A percentile compares a stretch with the other conserved stretches of the same genome.
Evolutionary conservation across 2,888 invertebrate genomes (phyloP).

Genomic region (Sesia apiformis): DNA sequence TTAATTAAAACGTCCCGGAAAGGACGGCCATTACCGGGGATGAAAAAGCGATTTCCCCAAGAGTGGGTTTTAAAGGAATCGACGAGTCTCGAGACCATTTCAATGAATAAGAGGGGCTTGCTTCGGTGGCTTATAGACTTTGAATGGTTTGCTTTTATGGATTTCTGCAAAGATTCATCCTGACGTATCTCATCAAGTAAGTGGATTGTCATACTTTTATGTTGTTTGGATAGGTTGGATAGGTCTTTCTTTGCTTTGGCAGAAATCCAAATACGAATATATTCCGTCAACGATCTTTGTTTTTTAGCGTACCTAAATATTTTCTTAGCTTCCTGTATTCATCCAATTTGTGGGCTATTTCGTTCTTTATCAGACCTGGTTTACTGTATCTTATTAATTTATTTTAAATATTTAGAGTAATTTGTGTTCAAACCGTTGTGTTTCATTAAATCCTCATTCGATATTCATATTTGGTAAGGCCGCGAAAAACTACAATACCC

Average conservation of each 20-base stretch:
- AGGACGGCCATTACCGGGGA: slow-evolving; percentile 58
- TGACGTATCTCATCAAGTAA: slow-evolving; percentile 28
- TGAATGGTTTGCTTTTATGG: slow-evolving; percentile 43
- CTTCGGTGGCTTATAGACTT: slow-evolving; percentile 43
- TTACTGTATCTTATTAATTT: too few species aligned
- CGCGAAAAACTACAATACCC: too few species aligned
- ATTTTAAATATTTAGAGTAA: too few species aligned
- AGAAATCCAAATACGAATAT: neutral
- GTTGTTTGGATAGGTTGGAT: neutral
- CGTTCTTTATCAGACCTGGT: too few species aligned
- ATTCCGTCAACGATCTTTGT: too few species aligned
- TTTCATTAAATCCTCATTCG: too few species aligned
- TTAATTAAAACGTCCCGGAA: slow-evolving; percentile 68
- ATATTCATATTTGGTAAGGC: too few species aligned
- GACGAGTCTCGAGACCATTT: slow-evolving; percentile 47
- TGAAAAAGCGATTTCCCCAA: slow-evolving; percentile 69
- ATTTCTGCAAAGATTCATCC: slow-evolving; percentile 39
- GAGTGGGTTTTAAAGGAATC: slow-evolving; percentile 60
- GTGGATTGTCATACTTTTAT: slow-evolving; percentile 9
- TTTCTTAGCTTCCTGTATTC: too few species aligned
- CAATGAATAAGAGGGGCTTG: slow-evolving; percentile 31
- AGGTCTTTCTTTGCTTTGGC: neutral
- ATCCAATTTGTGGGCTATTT: too few species aligned
- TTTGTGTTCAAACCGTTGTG: too few species aligned
- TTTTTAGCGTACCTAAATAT: too few species aligned